A percentile compares a stretch with the other conserved stretches of the same genome.
Evolutionary conservation across 2,797 vertebrate genomes (phyloP).

Genomic region (Odontamblyopus rebecca): DNA sequence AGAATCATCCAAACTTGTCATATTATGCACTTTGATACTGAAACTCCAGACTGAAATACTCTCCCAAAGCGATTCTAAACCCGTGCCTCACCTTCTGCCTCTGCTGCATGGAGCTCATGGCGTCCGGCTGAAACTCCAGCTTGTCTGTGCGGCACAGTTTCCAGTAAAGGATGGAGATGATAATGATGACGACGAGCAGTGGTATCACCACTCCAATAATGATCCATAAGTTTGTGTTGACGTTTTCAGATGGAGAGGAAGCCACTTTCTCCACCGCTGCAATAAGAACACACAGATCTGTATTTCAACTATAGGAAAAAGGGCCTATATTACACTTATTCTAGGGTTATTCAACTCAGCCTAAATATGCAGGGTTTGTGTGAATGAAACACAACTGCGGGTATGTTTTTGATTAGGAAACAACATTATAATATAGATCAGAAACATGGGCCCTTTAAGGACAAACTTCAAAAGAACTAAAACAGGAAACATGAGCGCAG

Average conservation of each 20-base stretch:
- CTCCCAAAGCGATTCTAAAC: background rate
- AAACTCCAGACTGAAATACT: too few relatives aligned
- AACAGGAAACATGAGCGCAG: slow-evolving; percentile 24
- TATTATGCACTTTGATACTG: too few relatives aligned
- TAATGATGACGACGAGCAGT: slow-evolving; percentile 86
- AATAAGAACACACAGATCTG: background rate
- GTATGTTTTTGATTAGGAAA: too few relatives aligned
- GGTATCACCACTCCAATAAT: slow-evolving; percentile 92
- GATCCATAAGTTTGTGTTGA: slow-evolving; percentile 92
- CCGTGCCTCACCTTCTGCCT: slow-evolving; percentile 82
- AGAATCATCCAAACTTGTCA: too few relatives aligned
- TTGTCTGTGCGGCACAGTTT: slow-evolving; percentile 97
- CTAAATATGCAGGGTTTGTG: too few relatives aligned
- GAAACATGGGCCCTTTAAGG: background rate
- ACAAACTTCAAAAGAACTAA: slow-evolving; percentile 5
- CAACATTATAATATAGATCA: too few relatives aligned
- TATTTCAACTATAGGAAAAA: background rate
- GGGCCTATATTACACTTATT: too few relatives aligned
- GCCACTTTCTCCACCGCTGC: slow-evolving; percentile 88
- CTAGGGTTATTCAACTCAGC: too few relatives aligned
- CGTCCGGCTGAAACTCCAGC: slow-evolving; percentile 96
- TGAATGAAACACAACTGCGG: too few relatives aligned
- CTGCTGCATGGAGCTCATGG: slow-evolving; percentile 91
- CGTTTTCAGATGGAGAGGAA: slow-evolving; percentile 77
- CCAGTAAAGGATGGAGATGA: slow-evolving; percentile 95